These are phyloP conservation scores for Whitmania pigra DNA, from an alignment of 1,140 invertebrate species.

Conservation along the genomic window DNA sequence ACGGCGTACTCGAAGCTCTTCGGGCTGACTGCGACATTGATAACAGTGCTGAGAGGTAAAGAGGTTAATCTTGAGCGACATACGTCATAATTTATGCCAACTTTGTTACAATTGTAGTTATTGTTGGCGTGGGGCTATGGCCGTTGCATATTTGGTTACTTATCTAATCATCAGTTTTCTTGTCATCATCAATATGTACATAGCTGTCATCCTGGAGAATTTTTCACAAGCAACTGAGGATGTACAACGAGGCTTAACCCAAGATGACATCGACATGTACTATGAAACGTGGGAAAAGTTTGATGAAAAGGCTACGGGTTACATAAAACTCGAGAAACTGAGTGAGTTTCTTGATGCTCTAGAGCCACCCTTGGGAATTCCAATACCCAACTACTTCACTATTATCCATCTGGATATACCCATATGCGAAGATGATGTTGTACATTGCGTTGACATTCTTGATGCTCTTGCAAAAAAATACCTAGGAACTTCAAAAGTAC, in stretches of 20 bases:
- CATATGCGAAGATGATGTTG: constrained; percentile 87
- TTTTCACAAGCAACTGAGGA: constrained; percentile 95
- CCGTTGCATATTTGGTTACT: constrained; percentile 81
- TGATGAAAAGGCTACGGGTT: constrained; percentile 91
- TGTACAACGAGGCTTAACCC: constrained; percentile 90
- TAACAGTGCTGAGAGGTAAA: no score
- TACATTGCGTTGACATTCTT: constrained; percentile 93
- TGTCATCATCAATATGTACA: constrained; percentile 98
- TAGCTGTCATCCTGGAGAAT: constrained; percentile 95
- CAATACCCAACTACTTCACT: constrained; percentile 97
- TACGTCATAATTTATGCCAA: neutral
- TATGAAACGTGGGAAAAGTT: constrained; percentile 98
- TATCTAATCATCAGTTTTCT: constrained; percentile 94
- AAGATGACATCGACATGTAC: constrained; percentile 98
- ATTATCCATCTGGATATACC: constrained; percentile 96
- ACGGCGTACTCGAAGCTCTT: constrained; percentile 81
- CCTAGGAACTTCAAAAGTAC: constrained; percentile 52
- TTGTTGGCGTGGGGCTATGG: constrained; percentile 53
- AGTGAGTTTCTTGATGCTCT: constrained; percentile 25
- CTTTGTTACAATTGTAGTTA: neutral
- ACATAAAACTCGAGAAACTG: constrained; percentile 79
- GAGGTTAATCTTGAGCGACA: constrained; percentile 31
- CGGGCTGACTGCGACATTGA: constrained; percentile 51
- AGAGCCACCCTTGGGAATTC: constrained; percentile 55
- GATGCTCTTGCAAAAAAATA: constrained; percentile 81